phyloP scores from a whole-genome alignment of 2,113 vertebrate genomes.

The Charina bottae region DNA sequence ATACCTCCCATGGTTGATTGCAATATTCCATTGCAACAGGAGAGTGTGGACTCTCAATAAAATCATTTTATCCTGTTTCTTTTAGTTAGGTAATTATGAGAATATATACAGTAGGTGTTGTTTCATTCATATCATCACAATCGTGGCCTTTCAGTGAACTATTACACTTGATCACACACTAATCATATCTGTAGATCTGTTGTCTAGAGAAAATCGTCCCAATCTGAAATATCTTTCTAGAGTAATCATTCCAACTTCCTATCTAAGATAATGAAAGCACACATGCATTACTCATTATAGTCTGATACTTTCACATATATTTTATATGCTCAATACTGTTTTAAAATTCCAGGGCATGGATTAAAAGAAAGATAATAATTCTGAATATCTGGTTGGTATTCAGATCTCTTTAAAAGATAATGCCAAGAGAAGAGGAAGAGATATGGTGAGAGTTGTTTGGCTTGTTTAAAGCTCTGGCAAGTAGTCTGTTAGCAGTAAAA shows the following conservation, averaged over 20 bases:
- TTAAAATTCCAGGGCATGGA: background rate
- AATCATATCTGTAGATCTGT: background rate
- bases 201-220: background rate
- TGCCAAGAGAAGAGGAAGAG: conserved; percentile 12
- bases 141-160: background rate
- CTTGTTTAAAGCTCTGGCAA: background rate
- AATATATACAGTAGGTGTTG: background rate
- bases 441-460: background rate
- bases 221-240: background rate
- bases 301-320: background rate
- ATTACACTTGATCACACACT: background rate
- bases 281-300: background rate
- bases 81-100: background rate
- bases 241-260: background rate
- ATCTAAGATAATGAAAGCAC: background rate
- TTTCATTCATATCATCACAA: background rate
- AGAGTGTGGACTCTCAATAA: background rate
- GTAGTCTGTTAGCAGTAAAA: conserved; percentile 33
- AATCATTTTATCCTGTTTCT: background rate
- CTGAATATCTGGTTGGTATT: background rate
- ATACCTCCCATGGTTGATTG: background rate
- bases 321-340: background rate
- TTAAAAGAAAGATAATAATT: background rate
- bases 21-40: background rate
- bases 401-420: background rate